phyloP scores from a whole-genome alignment of 2,113 vertebrate species.

The Lophura nycthemera region DNA sequence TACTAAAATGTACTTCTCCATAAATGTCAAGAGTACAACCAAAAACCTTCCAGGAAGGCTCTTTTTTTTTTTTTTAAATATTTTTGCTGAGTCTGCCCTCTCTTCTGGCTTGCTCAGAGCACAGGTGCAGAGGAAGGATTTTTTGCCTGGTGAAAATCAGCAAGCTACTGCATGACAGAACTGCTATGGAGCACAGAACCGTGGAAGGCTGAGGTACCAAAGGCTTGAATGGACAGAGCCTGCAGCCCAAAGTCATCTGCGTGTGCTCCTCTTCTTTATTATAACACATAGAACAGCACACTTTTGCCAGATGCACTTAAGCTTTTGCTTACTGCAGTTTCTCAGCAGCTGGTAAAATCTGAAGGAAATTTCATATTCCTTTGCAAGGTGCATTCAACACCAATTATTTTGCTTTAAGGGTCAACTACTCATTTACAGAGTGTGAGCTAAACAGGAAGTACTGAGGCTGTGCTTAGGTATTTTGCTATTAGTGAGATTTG shows the following conservation, averaged over 20 bases:
- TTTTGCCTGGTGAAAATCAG: neutral
- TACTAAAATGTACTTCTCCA: neutral
- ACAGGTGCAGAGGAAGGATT: slow-evolving; percentile 42
- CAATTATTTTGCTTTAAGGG: neutral
- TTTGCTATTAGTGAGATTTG: neutral
- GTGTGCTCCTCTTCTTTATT: neutral
- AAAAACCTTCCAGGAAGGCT: slow-evolving; percentile 14
- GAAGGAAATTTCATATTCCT: neutral
- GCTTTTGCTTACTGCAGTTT: neutral
- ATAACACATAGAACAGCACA: neutral
- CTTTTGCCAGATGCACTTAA: neutral
- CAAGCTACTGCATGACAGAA: neutral
- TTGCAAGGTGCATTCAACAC: neutral
- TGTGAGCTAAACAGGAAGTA: neutral
- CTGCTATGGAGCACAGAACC: neutral
- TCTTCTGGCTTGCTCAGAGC: slow-evolving; percentile 3
- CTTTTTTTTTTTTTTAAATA: neutral
- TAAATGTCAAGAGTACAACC: slow-evolving; percentile 41
- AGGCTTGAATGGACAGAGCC: neutral
- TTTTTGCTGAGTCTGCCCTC: neutral
- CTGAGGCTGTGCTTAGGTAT: neutral
- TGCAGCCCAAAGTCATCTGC: neutral
- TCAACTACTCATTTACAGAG: neutral
- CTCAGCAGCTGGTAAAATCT: neutral
- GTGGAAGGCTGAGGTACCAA: neutral